phyloP scores from a whole-genome alignment of 1,140 invertebrate species.

The Panagrolaimus sp. region DNA sequence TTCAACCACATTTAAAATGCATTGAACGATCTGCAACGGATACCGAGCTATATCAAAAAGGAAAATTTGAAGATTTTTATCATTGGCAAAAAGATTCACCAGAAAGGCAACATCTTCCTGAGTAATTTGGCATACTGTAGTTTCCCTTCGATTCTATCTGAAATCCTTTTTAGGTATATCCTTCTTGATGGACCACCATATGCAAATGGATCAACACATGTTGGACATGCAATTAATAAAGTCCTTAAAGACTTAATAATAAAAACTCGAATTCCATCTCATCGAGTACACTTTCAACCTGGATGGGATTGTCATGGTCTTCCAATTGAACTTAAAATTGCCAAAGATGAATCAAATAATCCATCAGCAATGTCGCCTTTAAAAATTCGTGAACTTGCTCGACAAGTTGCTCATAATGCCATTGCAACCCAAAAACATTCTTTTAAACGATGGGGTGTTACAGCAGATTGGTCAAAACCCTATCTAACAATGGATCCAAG shows the following conservation, averaged over 20 bases:
- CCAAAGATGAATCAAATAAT: conserved; percentile 43
- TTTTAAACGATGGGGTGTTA: conserved; percentile 83
- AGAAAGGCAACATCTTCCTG: conserved; percentile 62
- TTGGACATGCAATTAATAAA: conserved; percentile 98
- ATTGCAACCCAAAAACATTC: conserved; percentile 71
- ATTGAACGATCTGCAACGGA: conserved; percentile 66
- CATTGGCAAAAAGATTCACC: conserved; percentile 73
- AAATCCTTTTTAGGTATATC: conserved; percentile 75
- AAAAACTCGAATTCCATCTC: conserved; percentile 66
- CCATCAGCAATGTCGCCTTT: conserved; percentile 60
- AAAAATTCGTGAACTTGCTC: conserved; percentile 65
- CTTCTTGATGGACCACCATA: conserved; percentile 98
- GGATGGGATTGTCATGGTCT: conserved; percentile 99
- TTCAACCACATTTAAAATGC: conserved; percentile 66
- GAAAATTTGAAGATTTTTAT: conserved; percentile 74
- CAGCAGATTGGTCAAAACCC: conserved; percentile 79
- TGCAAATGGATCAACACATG: conserved; percentile 89
- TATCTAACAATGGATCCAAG: conserved; percentile 75
- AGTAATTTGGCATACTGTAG: neutral
- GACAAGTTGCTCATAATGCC: conserved; percentile 72
- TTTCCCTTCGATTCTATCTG: conserved; percentile 94
- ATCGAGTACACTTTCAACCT: conserved; percentile 78
- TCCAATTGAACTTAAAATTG: conserved; percentile 78
- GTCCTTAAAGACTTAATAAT: conserved; percentile 88
- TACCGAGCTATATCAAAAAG: conserved; percentile 67